Base-by-base conservation (phyloP, 2,797 vertebrate species). In the Takifugu rubripes region DNA sequence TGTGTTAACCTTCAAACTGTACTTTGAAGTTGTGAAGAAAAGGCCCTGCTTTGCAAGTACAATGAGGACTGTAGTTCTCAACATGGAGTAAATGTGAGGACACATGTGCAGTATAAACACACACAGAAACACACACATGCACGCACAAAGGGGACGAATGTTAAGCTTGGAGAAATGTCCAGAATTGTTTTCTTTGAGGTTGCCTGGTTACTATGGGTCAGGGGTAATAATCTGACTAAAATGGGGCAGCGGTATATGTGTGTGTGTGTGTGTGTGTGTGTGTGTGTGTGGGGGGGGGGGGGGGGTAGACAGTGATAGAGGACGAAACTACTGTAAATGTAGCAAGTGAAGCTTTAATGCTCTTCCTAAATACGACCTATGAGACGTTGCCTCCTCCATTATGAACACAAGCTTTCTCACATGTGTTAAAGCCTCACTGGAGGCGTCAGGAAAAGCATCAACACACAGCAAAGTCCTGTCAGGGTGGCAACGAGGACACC, bases 221-320 rank as follows among this genome's bases (percentile, higher is more conserved):
- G 0, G 61, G 69, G 61, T 66, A 54, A 60, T 86, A 78, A 87
- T 85, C 73, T 79, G 75, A 83, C 87, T 80, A 76, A 74, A 75
- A 79, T 62, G 56, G 52, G 61, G 48, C 54, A 58, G 25, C 42
- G 61, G 52, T 43, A 16, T 43, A 42, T 43, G 40, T 12, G 10
- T 43, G 40, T 43, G 40, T 5, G 42, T 43, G 42, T 43, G 42
- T 5, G 42, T 43, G 42, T 43, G 42, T 43, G 40, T 12, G 10
- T 43, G 40, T 43, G 40, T 5, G 42, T 43, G 42, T 43, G 42
- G n/a, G 7, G 42, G 11, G 42, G 11, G 42, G 11, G 42, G 31
- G 29, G 29, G 48, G 60, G 66, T 43, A 49, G 61, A 29, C 27
- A 54, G 54, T 64, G 27, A 64, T 44, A 68, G 62, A 59, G 21